Evolutionary conservation across 1,140 invertebrate genomes (phyloP), one percentile per base, ranked within the genome.

Genomic region (Trachymyrmex cornetzi): DNA sequence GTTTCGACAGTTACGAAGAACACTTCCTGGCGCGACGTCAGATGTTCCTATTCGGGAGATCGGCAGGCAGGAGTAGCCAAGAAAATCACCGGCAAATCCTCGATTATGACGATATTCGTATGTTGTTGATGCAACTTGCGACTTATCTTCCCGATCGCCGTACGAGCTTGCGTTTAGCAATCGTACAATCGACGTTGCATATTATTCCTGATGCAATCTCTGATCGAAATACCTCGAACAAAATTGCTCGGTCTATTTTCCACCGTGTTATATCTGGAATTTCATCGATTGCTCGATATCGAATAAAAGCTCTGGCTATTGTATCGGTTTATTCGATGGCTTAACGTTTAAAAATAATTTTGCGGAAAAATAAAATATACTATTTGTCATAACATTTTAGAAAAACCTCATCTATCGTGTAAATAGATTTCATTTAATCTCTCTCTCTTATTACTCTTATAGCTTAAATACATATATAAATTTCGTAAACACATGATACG

Each of bases 1-100:
- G 81, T 79, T 88, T 89, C 86, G 86, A 87, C 88, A 89, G 77
- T 71, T 63, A 55, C 38, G 71, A 77, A 34, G 77, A 87, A 72
- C 38, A 86, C 80, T 80, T 82, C 74, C 59, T 53, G 27, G 11
- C 84, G 7, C 53, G 24, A 89, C 77, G 55, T 89, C 75, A 38
- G 44, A 87, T 74, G 77, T 66, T 82, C 80, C 61, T 84, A 61
- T 84, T 48, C 69, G 38, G 27, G 19, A 34, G 34, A 84, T 61
- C 27, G 69, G 19, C 38, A 38, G 48, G 38, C 11, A 3, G 77
- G 53, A 2, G 12, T 9, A 27, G 3, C 4, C 24, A 61, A 57
- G 69, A 84, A 75, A 74, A 75, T 75, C 55, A 4, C 24, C 19
- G 55, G 19, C 19, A 24, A 38, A 82, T 74, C n/a, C 30, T 34